Percentiles rank a stretch among this genome's conserved stretches.
Conservation (phyloP, 2,888 invertebrate species). For the Epirrita christyi region DNA sequence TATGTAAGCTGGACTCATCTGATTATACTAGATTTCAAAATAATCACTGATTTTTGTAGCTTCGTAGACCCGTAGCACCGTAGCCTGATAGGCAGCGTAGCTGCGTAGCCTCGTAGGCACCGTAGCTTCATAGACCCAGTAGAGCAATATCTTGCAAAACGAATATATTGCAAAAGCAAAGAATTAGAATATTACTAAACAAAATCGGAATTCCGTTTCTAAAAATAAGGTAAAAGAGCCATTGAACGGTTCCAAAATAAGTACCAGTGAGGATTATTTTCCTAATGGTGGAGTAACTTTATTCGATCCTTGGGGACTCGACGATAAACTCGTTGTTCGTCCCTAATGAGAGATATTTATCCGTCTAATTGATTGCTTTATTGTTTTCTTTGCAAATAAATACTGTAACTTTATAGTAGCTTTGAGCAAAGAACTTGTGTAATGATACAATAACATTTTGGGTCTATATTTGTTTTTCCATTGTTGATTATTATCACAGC, state of each 20-base stretch:
- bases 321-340: slow-evolving; percentile 24
- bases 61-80: background rate
- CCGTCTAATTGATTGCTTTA: slow-evolving; percentile 37
- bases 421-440: background rate
- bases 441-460: no score
- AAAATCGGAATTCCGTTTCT: background rate
- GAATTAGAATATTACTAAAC: no score
- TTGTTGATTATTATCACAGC: no score
- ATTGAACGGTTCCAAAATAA: slow-evolving; percentile 2
- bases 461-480: background rate
- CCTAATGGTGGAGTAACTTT: slow-evolving; percentile 6
- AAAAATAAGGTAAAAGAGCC: background rate
- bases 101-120: background rate
- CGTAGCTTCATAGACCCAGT: background rate
- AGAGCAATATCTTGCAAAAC: no score
- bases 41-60: background rate
- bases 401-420: background rate
- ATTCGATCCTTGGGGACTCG: slow-evolving; percentile 9
- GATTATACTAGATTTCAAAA: no score
- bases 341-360: slow-evolving; percentile 33
- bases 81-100: background rate
- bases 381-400: slow-evolving; percentile 23
- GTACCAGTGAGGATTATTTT: slow-evolving; percentile 4
- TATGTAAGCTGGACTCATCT: no score
- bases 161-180: no score